Evolutionary conservation across 2,797 vertebrate genomes (phyloP), one percentile per base, ranked within the genome.

Genomic region (Melanotaenia boesemani): DNA sequence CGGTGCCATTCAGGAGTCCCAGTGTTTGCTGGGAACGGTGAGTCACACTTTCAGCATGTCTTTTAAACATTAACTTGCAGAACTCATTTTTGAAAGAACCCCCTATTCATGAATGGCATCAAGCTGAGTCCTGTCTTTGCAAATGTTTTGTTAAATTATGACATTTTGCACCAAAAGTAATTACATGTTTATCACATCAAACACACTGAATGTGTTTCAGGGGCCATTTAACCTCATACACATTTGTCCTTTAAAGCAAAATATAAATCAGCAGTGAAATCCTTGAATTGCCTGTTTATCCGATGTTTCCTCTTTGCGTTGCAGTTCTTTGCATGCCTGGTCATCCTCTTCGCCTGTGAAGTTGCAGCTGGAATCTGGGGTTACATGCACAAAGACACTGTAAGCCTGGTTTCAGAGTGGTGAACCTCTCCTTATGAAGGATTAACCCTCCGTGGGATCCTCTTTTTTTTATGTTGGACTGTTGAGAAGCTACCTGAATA

Each of bases 1-100:
- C 0, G 98, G 98, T 0, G 98, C 98, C 81, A 99, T 99, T 84
- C 98, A 99, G 92, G 98, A 99, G 91, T 99, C 98, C 1, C 98
- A 99, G 92, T 99, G 98, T 87, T 95, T 99, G 62, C 88, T 99
- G 84, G 98, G 97, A 92, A 99, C 97, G 81, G 98, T 99, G 92
- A 96, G 96, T 92, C 10, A 39, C 6, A 20, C 3, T 12, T 56
- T 39, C 26, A 57, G 16, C 16, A 4, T 28, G 11, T 48, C 62
- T 7, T 37, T 37, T 30, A 48, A 8, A 50, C 5, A 9, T 24
- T 11, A 3, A 57, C 26, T 6, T 67, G 37, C 7, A 5, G 13
- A 41, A 11, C 18, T 10, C 6, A 16, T 63, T 15, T 10, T 12
- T 13, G 34, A 60, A 30, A 22, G 34, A 5, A 1, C 5, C 48